Percentiles rank a stretch among this genome's conserved stretches.
Conservation (phyloP, 2,113 vertebrate genomes). For the Stegastes partitus region DNA sequence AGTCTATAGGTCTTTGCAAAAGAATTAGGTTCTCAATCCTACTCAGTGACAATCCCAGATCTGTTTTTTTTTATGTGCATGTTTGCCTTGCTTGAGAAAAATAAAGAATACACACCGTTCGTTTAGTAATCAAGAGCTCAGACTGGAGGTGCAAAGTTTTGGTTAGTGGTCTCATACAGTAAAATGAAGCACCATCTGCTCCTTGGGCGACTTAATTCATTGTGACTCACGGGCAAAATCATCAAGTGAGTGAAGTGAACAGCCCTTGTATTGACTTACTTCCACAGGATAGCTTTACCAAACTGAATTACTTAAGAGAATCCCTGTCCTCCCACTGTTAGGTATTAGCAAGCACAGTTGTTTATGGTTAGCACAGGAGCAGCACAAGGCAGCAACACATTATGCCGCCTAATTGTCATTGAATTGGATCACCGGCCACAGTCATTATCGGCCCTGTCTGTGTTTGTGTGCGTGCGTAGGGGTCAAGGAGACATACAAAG, state of each 20-base stretch:
- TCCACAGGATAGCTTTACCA: conserved; percentile 10
- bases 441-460: conserved; percentile 46
- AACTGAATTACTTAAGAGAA: conserved; percentile 27
- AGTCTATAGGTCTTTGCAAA: too few species aligned
- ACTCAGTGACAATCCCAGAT: too few species aligned
- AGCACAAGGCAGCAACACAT: conserved; percentile 34
- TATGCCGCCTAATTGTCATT: conserved; percentile 49
- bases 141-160: too few species aligned
- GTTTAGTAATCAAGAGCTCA: too few species aligned
- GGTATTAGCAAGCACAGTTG: conserved; percentile 9
- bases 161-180: too few species aligned
- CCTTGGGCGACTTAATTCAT: too few species aligned
- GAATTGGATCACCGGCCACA: conserved; percentile 49
- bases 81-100: too few species aligned
- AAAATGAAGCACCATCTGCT: too few species aligned
- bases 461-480: neutral
- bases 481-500: conserved; percentile 5
- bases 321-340: neutral
- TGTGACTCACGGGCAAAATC: conserved; percentile 8
- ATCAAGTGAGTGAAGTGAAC: conserved; percentile 25
- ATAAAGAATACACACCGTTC: too few species aligned
- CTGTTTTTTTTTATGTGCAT: too few species aligned
- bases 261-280: conserved; percentile 27
- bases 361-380: conserved; percentile 37
- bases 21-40: too few species aligned